phyloP scores from a whole-genome alignment of 2,797 vertebrate genomes.

The Chloroceryle amazona region DNA sequence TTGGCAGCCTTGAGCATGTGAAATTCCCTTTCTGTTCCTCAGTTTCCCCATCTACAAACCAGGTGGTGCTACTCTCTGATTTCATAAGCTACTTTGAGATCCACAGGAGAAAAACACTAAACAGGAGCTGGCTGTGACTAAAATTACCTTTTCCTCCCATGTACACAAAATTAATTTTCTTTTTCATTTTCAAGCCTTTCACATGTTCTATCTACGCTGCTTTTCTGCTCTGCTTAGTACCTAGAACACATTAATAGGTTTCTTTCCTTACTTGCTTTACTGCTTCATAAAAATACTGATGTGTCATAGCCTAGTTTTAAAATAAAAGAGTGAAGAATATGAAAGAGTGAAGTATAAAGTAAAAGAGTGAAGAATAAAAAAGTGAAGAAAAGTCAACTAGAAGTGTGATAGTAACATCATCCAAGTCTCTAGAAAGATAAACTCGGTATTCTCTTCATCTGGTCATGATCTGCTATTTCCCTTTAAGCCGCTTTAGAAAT shows the following conservation, averaged over 20 bases:
- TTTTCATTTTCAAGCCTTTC: neutral
- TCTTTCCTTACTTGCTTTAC: neutral
- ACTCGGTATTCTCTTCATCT: neutral
- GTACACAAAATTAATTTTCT: neutral
- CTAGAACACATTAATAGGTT: neutral
- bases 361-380: neutral
- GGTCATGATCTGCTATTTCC: neutral
- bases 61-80: neutral
- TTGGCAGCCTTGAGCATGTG: neutral
- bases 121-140: neutral
- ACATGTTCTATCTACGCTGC: neutral
- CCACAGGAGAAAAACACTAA: neutral
- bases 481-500: neutral
- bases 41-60: neutral
- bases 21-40: neutral
- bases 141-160: neutral
- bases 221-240: neutral
- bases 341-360: neutral
- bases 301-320: neutral
- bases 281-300: neutral
- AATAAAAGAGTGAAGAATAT: neutral
- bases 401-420: neutral
- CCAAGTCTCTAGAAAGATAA: neutral
- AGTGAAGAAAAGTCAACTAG: neutral
- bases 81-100: neutral